These are phyloP conservation scores for Brienomyrus longianalis DNA, from an alignment of 2,113 vertebrate genomes.

Conservation along the genomic window DNA sequence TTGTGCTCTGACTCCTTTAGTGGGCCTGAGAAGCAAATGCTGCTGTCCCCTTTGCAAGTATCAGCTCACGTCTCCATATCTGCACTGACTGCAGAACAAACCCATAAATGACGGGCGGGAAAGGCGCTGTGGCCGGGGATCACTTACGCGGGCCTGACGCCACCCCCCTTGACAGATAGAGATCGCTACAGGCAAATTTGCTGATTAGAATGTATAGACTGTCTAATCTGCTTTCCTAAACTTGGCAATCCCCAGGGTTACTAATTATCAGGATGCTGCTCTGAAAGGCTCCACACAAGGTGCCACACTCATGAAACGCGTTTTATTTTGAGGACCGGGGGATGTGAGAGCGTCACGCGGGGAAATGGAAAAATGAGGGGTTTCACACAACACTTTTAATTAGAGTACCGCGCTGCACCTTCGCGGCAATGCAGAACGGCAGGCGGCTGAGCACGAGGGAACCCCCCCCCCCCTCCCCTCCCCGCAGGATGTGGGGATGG, in stretches of 20 bases:
- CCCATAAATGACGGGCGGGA: neutral
- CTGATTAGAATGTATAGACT: constrained; percentile 37
- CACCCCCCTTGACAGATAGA: constrained; percentile 1
- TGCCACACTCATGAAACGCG: constrained; percentile 10
- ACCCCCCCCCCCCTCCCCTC: neutral
- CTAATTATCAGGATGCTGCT: constrained; percentile 44
- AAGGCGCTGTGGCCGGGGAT: neutral
- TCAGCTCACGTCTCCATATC: neutral
- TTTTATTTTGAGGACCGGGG: neutral
- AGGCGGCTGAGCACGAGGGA: neutral
- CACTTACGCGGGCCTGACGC: neutral
- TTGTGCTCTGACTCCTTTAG: neutral
- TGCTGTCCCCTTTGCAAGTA: neutral
- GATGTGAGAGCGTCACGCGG: neutral
- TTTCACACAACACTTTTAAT: constrained; percentile 13
- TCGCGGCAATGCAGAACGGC: neutral
- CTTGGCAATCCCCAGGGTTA: constrained; percentile 30
- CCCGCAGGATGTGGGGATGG: neutral
- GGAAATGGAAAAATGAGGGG: neutral
- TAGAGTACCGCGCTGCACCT: neutral
- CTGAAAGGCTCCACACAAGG: constrained; percentile 33
- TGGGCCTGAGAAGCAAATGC: neutral
- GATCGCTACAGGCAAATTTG: constrained; percentile 21
- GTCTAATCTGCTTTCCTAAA: constrained; percentile 42
- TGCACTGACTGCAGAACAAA: neutral